Conservation (phyloP, 1,140 invertebrate genomes). For the Anastrepha ludens region DNA sequence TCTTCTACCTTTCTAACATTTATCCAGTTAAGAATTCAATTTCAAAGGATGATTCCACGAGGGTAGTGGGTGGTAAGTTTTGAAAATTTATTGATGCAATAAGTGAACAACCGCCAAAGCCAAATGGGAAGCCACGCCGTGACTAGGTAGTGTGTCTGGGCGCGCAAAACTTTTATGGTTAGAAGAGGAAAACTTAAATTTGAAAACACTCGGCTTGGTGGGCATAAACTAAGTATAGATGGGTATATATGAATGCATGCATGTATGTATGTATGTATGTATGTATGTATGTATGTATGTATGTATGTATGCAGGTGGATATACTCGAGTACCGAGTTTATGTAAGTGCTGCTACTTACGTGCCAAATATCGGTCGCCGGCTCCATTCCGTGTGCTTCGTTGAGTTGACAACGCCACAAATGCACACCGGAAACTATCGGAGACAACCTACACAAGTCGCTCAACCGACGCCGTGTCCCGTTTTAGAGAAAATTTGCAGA, state of each 20-base stretch:
- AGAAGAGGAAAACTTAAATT: conserved; percentile 28
- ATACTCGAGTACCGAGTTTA: background rate
- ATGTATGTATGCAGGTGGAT: too few relatives aligned
- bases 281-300: too few relatives aligned
- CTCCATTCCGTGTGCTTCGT: background rate
- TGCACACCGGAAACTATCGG: conserved; percentile 24
- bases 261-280: background rate
- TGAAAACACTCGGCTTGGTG: background rate
- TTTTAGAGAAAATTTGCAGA: background rate
- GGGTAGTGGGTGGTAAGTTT: conserved; percentile 8
- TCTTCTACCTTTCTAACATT: background rate
- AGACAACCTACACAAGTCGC: conserved; percentile 28
- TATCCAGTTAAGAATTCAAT: background rate
- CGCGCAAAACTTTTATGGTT: conserved; percentile 10
- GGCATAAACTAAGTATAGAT: background rate
- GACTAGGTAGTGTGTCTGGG: background rate
- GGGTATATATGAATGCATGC: background rate
- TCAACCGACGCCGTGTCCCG: background rate
- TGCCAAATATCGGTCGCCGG: conserved; percentile 23
- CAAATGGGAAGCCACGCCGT: background rate
- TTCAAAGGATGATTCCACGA: background rate
- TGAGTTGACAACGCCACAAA: background rate
- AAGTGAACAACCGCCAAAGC: conserved; percentile 16
- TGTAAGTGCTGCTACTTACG: background rate
- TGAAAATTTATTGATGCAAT: conserved; percentile 23